These are phyloP conservation scores for Acrossocheilus fasciatus DNA, from an alignment of 2,797 vertebrate genomes.

Conservation along the genomic window DNA sequence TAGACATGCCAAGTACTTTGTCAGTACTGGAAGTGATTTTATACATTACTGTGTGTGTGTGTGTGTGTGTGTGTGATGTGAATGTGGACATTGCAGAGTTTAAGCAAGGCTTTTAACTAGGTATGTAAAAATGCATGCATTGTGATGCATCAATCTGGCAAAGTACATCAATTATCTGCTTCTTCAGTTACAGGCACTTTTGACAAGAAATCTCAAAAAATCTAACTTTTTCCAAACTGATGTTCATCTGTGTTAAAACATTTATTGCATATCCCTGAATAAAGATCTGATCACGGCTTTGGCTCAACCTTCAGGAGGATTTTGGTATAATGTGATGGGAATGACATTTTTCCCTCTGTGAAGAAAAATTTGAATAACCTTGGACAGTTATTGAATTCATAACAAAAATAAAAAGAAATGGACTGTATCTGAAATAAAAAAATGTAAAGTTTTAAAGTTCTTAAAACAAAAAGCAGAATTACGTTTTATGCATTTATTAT, in stretches of 20 bases:
- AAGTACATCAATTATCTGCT: neutral
- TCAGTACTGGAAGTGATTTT: neutral
- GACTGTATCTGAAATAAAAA: neutral
- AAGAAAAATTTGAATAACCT: neutral
- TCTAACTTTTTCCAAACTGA: neutral
- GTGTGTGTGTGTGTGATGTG: neutral
- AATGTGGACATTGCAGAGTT: neutral
- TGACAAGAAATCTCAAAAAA: neutral
- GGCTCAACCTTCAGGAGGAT: neutral
- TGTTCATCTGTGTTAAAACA: neutral
- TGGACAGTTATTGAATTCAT: neutral
- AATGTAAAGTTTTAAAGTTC: neutral
- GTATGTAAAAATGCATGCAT: neutral
- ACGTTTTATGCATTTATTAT: neutral
- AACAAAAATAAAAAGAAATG: neutral
- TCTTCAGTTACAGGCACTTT: neutral
- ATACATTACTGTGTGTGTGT: neutral
- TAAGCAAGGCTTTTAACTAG: neutral
- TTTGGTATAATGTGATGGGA: neutral
- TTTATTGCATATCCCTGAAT: neutral
- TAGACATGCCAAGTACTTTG: neutral
- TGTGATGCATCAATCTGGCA: neutral
- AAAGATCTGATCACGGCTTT: neutral
- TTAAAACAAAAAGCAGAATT: neutral
- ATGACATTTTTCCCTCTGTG: neutral